Percentiles rank a stretch among this genome's conserved stretches.
phyloP scores from a whole-genome alignment of 2,888 invertebrate species.

The Folsomia candida region DNA sequence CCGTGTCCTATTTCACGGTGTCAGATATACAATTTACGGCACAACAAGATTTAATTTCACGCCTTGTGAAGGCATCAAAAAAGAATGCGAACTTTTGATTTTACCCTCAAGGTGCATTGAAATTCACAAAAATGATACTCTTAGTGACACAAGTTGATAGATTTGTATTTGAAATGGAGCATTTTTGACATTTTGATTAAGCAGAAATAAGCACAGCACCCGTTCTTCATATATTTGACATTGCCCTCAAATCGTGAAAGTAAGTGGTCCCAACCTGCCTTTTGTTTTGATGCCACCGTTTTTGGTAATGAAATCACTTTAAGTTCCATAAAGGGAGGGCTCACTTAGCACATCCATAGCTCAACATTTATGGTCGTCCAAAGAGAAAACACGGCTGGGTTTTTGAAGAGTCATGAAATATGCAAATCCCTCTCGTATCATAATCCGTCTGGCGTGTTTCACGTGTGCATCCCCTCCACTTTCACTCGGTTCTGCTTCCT shows the following conservation, averaged over 20 bases:
- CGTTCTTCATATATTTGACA: no score
- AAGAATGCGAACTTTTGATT: no score
- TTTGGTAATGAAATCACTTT: constrained; percentile 11
- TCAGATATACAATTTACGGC: neutral
- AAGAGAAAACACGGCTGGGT: neutral
- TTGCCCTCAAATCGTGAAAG: neutral
- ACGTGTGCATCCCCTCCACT: neutral
- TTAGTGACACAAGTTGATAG: neutral
- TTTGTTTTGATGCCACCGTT: neutral
- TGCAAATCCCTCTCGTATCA: constrained; percentile 23
- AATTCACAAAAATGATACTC: neutral
- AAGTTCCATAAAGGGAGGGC: constrained; percentile 12
- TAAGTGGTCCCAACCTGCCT: neutral
- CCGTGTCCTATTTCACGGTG: constrained; percentile 12
- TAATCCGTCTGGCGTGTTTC: constrained; percentile 7
- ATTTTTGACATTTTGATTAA: no score
- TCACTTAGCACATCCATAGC: constrained; percentile 8
- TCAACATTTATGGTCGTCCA: neutral
- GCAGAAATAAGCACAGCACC: no score
- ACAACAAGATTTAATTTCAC: constrained; percentile 5
- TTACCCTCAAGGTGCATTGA: no score
- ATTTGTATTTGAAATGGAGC: no score
- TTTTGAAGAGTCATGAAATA: constrained; percentile 25
- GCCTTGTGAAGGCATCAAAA: neutral
- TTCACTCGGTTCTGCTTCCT: constrained; percentile 4